Percentiles rank a stretch among this genome's conserved stretches.
These are phyloP conservation scores for Psettodes erumei DNA, from an alignment of 2,113 vertebrate species.

Conservation along the genomic window DNA sequence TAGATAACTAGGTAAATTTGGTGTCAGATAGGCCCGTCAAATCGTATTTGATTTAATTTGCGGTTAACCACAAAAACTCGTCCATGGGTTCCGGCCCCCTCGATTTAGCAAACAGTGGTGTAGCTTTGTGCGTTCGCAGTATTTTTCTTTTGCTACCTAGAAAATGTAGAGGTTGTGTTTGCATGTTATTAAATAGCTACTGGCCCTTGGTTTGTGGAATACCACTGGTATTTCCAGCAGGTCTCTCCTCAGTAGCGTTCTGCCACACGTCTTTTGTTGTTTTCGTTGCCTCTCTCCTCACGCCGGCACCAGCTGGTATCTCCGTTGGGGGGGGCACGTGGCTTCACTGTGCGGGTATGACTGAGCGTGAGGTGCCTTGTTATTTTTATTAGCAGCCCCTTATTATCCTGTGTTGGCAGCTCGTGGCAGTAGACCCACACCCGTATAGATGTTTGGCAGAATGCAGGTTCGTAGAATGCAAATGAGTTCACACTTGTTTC, in stretches of 20 bases:
- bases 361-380: slow-evolving; percentile 41
- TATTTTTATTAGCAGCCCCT: slow-evolving; percentile 13
- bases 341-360: slow-evolving; percentile 52
- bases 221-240: slow-evolving; percentile 13
- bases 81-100: background rate
- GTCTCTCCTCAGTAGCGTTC: slow-evolving; percentile 13
- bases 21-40: background rate
- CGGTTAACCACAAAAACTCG: background rate
- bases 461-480: slow-evolving; percentile 8
- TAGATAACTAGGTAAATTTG: background rate
- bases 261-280: slow-evolving; percentile 21
- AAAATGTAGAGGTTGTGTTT: slow-evolving; percentile 25
- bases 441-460: slow-evolving; percentile 15
- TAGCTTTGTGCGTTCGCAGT: background rate
- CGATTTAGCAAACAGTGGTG: slow-evolving; percentile 2
- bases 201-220: slow-evolving; percentile 36
- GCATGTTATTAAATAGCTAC: slow-evolving; percentile 11
- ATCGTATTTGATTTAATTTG: background rate
- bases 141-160: slow-evolving; percentile 23
- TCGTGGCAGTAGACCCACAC: slow-evolving; percentile 16
- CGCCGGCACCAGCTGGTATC: slow-evolving; percentile 43
- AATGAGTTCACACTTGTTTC: slow-evolving; percentile 23
- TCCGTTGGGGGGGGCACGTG: slow-evolving; percentile 36
- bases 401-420: slow-evolving; percentile 4
- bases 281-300: slow-evolving; percentile 48